These are phyloP conservation scores for Apoda limacodes DNA, from an alignment of 2,888 invertebrate species.

Conservation along the genomic window DNA sequence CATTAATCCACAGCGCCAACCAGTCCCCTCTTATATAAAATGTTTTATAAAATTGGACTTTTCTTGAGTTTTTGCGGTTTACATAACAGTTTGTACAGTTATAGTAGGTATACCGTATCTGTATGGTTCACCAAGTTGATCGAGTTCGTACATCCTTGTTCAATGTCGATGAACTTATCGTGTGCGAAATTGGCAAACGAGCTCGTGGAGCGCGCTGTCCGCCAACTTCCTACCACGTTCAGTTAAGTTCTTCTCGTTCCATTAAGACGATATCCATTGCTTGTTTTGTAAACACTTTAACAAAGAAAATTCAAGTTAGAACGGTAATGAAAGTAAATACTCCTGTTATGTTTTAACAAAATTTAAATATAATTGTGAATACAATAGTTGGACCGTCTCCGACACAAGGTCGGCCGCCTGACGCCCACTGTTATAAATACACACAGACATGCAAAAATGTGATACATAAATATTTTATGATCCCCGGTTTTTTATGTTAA, in stretches of 20 bases:
- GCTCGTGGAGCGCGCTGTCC: conserved; percentile 41
- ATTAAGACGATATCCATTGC: conserved; percentile 23
- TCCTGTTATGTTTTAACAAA: too few species aligned
- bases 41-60: too few species aligned
- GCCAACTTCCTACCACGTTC: conserved; percentile 25
- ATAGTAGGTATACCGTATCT: too few species aligned
- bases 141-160: conserved; percentile 42
- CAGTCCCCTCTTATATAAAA: too few species aligned
- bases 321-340: too few species aligned
- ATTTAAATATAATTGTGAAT: too few species aligned
- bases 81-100: too few species aligned
- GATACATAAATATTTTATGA: conserved; percentile 29
- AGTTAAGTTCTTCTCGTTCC: conserved; percentile 5
- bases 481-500: background rate
- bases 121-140: too few species aligned
- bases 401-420: conserved; percentile 57
- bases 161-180: conserved; percentile 62
- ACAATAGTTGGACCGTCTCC: conserved; percentile 42
- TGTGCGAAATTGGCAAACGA: conserved; percentile 62
- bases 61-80: too few species aligned
- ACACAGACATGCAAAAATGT: conserved; percentile 62
- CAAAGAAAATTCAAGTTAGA: too few species aligned
- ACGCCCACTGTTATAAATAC: conserved; percentile 60
- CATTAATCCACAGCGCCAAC: too few species aligned
- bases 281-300: conserved; percentile 3